Conservation (phyloP, 2,888 invertebrate genomes). For the Cantharis rufa region DNA sequence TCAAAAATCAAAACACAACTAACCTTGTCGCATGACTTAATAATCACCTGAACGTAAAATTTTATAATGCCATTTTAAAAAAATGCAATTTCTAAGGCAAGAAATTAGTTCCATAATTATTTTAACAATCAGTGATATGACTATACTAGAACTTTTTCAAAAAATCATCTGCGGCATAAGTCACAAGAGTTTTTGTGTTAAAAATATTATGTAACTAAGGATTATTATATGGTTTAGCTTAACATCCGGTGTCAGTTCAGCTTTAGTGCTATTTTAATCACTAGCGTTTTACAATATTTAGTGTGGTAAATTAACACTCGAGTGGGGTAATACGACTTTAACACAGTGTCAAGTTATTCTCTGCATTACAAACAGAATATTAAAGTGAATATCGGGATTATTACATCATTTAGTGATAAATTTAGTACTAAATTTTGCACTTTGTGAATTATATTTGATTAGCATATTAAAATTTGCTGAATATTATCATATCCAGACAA, state of each 20-base stretch:
- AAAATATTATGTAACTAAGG: too few species aligned
- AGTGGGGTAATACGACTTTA: background rate
- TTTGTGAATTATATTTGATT: background rate
- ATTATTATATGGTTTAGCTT: too few species aligned
- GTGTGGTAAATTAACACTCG: background rate
- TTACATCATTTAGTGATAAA: background rate
- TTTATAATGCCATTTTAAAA: background rate
- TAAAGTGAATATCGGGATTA: background rate
- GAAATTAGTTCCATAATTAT: background rate
- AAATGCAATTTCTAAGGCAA: background rate
- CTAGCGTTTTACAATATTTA: background rate
- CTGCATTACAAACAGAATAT: background rate
- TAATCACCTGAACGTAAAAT: background rate
- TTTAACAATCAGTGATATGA: too few species aligned
- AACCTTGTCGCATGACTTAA: background rate
- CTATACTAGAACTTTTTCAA: too few species aligned
- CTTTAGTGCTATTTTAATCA: background rate
- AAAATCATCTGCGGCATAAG: too few species aligned
- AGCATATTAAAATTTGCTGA: background rate
- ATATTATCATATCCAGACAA: background rate
- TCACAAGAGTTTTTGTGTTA: too few species aligned
- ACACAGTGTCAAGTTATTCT: background rate
- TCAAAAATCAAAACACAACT: constrained; percentile 7
- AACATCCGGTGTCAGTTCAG: too few species aligned
- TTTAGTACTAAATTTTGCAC: background rate